phyloP scores from a whole-genome alignment of 1,140 invertebrate species.

The Pinna nobilis region DNA sequence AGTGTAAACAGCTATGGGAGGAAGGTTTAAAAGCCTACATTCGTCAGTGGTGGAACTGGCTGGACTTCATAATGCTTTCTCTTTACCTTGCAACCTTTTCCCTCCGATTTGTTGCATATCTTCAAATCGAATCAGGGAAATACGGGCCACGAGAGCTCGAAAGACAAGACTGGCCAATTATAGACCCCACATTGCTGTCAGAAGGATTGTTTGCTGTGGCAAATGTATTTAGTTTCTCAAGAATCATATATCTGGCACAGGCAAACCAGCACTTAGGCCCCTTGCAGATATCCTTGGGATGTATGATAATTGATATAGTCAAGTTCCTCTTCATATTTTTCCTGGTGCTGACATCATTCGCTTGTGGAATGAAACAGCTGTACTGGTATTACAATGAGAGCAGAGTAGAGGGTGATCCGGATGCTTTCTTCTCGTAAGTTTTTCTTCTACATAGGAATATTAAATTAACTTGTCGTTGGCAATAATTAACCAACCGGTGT shows the following conservation, averaged over 20 bases:
- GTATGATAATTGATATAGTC: constrained; percentile 78
- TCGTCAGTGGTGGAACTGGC: constrained; percentile 96
- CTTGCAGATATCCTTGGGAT: constrained; percentile 77
- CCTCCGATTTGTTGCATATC: constrained; percentile 69
- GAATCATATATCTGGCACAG: constrained; percentile 76
- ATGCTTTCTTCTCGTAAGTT: constrained; percentile 69
- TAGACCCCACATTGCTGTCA: constrained; percentile 72
- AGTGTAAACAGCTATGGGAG: constrained; percentile 90
- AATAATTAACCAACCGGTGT: no score
- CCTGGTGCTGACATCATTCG: constrained; percentile 76
- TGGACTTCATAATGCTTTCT: constrained; percentile 90
- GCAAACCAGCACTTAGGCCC: constrained; percentile 76
- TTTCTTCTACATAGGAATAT: background rate
- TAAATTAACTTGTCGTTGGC: background rate
- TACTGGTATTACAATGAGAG: constrained; percentile 73
- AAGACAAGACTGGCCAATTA: constrained; percentile 68
- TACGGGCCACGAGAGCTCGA: constrained; percentile 65
- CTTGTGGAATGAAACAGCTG: constrained; percentile 77
- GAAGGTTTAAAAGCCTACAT: constrained; percentile 93
- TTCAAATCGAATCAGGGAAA: constrained; percentile 65
- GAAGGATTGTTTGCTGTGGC: constrained; percentile 74
- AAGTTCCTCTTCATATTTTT: constrained; percentile 78
- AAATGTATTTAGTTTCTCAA: constrained; percentile 74
- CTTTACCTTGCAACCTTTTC: constrained; percentile 76
- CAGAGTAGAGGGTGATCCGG: constrained; percentile 40